A percentile compares a stretch with the other conserved stretches of the same genome.
These are phyloP conservation scores for Leptodirus hochenwartii DNA, from an alignment of 2,888 invertebrate species.

Conservation along the genomic window DNA sequence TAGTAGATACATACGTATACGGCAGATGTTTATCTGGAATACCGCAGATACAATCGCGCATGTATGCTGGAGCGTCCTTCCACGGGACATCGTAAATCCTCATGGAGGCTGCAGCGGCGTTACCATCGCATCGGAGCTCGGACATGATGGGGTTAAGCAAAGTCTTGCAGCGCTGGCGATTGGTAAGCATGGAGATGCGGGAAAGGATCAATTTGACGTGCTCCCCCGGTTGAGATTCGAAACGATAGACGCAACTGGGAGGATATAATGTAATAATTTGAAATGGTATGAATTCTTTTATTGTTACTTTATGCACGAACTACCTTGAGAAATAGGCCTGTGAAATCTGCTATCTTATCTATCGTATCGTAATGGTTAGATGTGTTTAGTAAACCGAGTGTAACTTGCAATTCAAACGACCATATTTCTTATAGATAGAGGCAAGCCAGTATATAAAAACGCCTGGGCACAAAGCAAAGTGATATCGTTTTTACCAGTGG, in stretches of 20 bases:
- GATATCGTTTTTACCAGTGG: no score
- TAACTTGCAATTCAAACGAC: no score
- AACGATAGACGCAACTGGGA: conserved; percentile 68
- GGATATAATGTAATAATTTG: conserved; percentile 7
- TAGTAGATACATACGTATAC: conserved; percentile 59
- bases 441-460: no score
- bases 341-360: conserved; percentile 11
- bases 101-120: conserved; percentile 48
- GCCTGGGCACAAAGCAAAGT: no score
- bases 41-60: conserved; percentile 66
- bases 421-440: no score
- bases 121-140: conserved; percentile 51
- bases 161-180: conserved; percentile 33
- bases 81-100: conserved; percentile 63
- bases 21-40: conserved; percentile 30
- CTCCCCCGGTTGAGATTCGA: conserved; percentile 71
- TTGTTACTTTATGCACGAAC: conserved; percentile 7
- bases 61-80: conserved; percentile 44
- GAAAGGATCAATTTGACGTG: conserved; percentile 58
- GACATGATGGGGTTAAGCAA: conserved; percentile 44
- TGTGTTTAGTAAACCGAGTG: no score
- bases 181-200: conserved; percentile 50
- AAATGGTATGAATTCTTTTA: conserved; percentile 6
- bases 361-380: no score
- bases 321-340: conserved; percentile 4